Evolutionary conservation across 2,888 invertebrate genomes (phyloP), one percentile per base, ranked within the genome.

Genomic region (Pollenia labialis): DNA sequence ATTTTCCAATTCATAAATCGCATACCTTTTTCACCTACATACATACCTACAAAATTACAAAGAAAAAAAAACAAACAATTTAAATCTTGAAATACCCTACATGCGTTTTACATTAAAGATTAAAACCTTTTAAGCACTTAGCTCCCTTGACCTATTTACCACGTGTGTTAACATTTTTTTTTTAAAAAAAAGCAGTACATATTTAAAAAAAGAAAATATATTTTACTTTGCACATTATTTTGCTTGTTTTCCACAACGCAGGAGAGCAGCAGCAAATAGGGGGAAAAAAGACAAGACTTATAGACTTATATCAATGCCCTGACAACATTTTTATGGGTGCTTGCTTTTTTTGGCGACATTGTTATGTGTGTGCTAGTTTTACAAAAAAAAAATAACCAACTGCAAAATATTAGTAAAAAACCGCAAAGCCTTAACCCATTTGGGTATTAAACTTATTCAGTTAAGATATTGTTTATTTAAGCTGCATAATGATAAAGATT

Each of bases 291-390:
- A 23, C 62, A 44, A 66, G n/a, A 16, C 44, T 44, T 66, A 16
- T 40, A 60, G 58, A n/a, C n/a, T n/a, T n/a, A n/a, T n/a, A n/a
- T n/a, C n/a, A n/a, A n/a, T n/a, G n/a, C n/a, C n/a, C n/a, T n/a
- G 72, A 77, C 52, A 77, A 60, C 81, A 85, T 71, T 81, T 85
- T 71, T 85, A 85, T 75, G 81, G 85, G 56, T 81, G 81, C 85
- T 75, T 72, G 71, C 23, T 58, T 58, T 71, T 79, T 85, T 81
- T 72, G 85, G 85, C 85, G 85, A 76, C 85, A 81, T 72, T 77
- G 40, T 77, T 81, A 85, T 81, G 60, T 81, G 83, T 77, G 84
- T 76, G 60, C 81, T 60, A 81, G 85, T 66, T 84, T 79, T 58
- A 54, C 14, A n/a, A 12, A 69, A 40, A 23, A 52, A 71, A 4